These are phyloP conservation scores for Delichon dasypus DNA, from an alignment of 2,797 vertebrate genomes.

Conservation along the genomic window DNA sequence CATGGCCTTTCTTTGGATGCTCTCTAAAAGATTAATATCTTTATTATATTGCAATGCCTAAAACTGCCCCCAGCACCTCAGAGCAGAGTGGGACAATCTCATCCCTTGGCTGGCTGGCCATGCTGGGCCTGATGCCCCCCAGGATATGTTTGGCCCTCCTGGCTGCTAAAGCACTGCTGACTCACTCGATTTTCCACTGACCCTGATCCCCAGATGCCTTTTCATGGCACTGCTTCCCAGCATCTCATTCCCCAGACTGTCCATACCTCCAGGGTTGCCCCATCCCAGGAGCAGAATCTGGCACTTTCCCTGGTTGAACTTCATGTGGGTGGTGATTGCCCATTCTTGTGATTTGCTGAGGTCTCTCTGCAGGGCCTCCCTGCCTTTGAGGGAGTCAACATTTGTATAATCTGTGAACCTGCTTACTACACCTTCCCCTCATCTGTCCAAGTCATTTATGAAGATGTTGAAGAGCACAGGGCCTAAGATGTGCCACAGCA, in stretches of 20 bases:
- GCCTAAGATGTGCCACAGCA: neutral
- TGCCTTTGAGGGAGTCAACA: too few species aligned
- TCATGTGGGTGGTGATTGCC: neutral
- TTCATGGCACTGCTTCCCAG: accelerated
- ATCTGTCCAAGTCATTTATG: accelerated
- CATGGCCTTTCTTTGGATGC: neutral
- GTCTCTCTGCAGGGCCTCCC: too few species aligned
- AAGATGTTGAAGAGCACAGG: neutral
- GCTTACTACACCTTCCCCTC: neutral
- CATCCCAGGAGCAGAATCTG: neutral
- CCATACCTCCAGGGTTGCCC: neutral
- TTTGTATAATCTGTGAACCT: neutral
- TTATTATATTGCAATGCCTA: neutral
- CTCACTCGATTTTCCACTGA: neutral
- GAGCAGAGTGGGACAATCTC: neutral
- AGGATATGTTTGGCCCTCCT: neutral
- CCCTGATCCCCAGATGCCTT: neutral
- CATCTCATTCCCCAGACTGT: neutral
- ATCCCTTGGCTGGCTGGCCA: neutral
- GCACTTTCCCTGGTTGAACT: too few species aligned
- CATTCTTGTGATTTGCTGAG: too few species aligned
- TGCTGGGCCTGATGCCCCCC: too few species aligned
- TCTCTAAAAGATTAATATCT: neutral
- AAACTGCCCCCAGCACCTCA: neutral
- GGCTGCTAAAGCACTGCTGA: neutral